phyloP scores from a whole-genome alignment of 2,888 invertebrate species.

The Hedychridium roseum region DNA sequence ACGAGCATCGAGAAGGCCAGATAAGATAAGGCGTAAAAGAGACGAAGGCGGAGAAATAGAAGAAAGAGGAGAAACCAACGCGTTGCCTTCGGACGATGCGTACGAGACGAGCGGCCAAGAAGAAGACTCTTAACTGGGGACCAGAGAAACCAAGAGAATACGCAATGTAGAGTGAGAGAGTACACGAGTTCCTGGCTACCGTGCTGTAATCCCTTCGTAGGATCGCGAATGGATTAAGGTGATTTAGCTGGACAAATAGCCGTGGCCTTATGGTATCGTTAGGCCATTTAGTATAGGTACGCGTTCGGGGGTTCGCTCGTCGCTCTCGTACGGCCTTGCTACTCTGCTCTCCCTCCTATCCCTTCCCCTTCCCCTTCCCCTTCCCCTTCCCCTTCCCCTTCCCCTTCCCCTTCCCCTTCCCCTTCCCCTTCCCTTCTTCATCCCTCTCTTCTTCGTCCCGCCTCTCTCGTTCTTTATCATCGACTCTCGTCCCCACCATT shows the following conservation, averaged over 20 bases:
- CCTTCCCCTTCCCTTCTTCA: constrained; percentile 10
- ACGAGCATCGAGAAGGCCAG: too few species aligned
- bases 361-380: too few species aligned
- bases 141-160: too few species aligned
- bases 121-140: too few species aligned
- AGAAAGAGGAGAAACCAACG: too few species aligned
- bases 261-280: constrained; percentile 52
- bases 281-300: constrained; percentile 39
- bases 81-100: too few species aligned
- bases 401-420: background rate
- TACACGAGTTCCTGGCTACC: constrained; percentile 34
- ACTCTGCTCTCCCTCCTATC: constrained; percentile 21
- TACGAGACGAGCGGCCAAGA: too few species aligned
- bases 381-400: constrained; percentile 4
- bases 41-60: too few species aligned
- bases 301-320: constrained; percentile 28
- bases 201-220: constrained; percentile 36
- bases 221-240: constrained; percentile 50
- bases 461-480: constrained; percentile 4
- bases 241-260: constrained; percentile 55
- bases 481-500: too few species aligned
- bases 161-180: too few species aligned
- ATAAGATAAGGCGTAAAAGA: too few species aligned
- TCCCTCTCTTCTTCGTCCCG: too few species aligned
- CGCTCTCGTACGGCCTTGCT: constrained; percentile 25